phyloP scores from a whole-genome alignment of 2,888 invertebrate species.

The Sphecodes monilicornis region DNA sequence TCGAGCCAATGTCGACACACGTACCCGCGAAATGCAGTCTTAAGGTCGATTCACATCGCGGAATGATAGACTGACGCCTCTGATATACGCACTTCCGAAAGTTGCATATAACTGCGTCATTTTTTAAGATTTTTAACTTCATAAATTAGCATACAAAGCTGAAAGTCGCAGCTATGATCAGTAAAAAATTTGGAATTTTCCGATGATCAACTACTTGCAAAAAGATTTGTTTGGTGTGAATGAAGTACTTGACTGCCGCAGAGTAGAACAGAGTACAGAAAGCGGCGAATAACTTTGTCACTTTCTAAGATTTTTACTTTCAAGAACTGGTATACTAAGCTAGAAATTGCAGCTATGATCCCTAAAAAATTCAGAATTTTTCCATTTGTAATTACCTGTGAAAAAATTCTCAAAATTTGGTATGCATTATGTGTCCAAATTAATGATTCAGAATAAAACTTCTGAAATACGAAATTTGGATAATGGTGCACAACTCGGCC shows the following conservation, averaged over 20 bases:
- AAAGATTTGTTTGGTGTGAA: too few species aligned
- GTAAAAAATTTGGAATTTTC: too few species aligned
- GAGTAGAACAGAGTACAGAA: too few species aligned
- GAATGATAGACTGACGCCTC: background rate
- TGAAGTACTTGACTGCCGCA: too few species aligned
- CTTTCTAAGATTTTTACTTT: too few species aligned
- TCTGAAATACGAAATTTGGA: background rate
- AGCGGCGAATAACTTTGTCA: too few species aligned
- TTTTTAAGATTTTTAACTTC: background rate
- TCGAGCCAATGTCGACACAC: conserved; percentile 66
- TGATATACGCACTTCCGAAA: conserved; percentile 34
- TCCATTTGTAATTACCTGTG: background rate
- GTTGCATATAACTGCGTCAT: background rate
- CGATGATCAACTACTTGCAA: too few species aligned
- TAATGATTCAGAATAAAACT: too few species aligned
- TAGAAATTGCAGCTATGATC: background rate
- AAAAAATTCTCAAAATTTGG: background rate
- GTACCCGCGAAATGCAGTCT: conserved; percentile 55
- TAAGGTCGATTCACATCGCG: conserved; percentile 26
- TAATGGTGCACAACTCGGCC: background rate
- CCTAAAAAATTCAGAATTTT: background rate
- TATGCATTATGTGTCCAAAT: too few species aligned
- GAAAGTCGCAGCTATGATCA: too few species aligned
- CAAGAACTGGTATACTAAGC: too few species aligned
- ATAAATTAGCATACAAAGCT: background rate